Base-by-base conservation (phyloP, 2,113 vertebrate species). In the Dunckerocampus dactyliophorus region DNA sequence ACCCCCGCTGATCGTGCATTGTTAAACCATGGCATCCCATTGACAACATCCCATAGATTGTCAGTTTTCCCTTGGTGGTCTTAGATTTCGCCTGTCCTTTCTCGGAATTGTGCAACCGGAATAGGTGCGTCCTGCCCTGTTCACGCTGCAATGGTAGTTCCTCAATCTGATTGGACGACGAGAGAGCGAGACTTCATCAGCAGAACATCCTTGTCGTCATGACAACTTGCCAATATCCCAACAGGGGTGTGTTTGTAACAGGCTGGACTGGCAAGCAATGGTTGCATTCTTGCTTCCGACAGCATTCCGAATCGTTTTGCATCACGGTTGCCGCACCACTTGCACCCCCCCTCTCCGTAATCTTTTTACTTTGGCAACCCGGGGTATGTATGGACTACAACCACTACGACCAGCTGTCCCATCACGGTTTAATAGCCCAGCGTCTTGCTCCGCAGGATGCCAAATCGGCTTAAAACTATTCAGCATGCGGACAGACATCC, bases 151-250 rank as follows among this genome's bases (percentile, higher is more conserved):
- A 94, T 93, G 94, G 94, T 92, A 94, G 94, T 93, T 94, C 91
- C 89, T 92, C 92, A 88, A 97, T 98, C 95, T 96, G 95, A 98
- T 97, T 97, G 95, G 95, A 94, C 92, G 89, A 92, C 84, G 92
- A 91, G 88, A 90, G 31, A 92, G 92, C 93, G 80, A 96, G 93
- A 95, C 93, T 94, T 96, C 94, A 95, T 96, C 94, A 96, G 87
- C 85, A 92, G 95, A 93, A 94, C 93, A 97, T 98, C 94, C 94
- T 92, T 95, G 95, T 98, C 93, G 93, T 95, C 94, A 98, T 98
- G 95, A 97, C 96, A 97, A 98, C 95, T 94, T 92, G 87, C 92
- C 92, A 93, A 92, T 93, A 88, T 85, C 86, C 80, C 82, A 80
- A 81, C 80, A 82, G 82, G 85, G 86, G 82, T 86, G 85, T 84